Percentiles rank a stretch among this genome's conserved stretches.
Conservation (phyloP, 2,797 vertebrate genomes). For the Xerus rutilus region DNA sequence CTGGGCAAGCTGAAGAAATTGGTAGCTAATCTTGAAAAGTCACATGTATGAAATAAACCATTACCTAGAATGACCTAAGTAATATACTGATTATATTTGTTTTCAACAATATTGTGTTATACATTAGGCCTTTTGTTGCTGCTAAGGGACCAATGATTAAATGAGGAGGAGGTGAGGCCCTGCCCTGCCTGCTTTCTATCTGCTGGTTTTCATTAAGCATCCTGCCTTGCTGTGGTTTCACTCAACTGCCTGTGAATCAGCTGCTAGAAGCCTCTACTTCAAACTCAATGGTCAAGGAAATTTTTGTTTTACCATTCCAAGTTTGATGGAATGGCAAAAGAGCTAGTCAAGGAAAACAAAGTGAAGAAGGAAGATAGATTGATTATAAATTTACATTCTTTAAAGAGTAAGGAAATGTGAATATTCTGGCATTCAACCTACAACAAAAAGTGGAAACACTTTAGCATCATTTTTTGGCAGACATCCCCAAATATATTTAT, state of each 20-base stretch:
- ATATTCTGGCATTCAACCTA: conserved; percentile 55
- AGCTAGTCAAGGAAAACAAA: background rate
- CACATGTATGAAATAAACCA: conserved; percentile 42
- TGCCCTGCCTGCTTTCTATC: background rate
- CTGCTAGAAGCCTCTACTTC: conserved; percentile 21
- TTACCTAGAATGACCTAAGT: conserved; percentile 52
- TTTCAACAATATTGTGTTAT: conserved; percentile 40
- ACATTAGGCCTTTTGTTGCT: conserved; percentile 58
- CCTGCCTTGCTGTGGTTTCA: conserved; percentile 40
- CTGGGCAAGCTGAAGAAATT: background rate
- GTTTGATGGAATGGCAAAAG: conserved; percentile 59
- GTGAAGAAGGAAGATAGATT: background rate
- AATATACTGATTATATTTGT: conserved; percentile 48
- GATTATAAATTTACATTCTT: conserved; percentile 48
- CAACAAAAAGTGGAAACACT: conserved; percentile 35
- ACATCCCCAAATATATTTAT: conserved; percentile 17
- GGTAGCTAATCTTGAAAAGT: conserved; percentile 17
- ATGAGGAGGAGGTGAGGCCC: background rate
- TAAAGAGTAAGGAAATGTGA: conserved; percentile 48
- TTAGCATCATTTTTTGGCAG: conserved; percentile 58
- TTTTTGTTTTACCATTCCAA: conserved; percentile 39
- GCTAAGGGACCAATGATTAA: background rate
- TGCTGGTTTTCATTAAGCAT: conserved; percentile 37
- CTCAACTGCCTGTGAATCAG: conserved; percentile 21
- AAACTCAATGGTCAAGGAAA: conserved; percentile 29